These are phyloP conservation scores for Spermophilus dauricus DNA, from an alignment of 2,113 vertebrate species.

Conservation along the genomic window DNA sequence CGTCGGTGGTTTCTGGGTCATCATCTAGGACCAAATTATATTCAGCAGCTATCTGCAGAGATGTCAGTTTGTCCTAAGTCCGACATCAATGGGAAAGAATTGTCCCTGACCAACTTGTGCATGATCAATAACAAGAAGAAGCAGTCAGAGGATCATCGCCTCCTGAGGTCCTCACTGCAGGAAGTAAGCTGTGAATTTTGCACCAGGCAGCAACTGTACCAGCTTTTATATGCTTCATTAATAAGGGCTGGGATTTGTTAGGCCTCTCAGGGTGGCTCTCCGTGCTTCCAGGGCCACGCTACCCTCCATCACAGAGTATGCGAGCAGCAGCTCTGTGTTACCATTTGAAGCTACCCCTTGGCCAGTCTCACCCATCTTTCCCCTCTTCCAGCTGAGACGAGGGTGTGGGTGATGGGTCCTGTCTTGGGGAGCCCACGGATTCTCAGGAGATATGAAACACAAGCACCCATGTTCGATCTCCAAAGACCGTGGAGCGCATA, in stretches of 20 bases:
- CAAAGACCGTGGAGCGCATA: not conserved
- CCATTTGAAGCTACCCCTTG: rapidly evolving
- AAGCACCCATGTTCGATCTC: rapidly evolving
- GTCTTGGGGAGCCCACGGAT: not conserved
- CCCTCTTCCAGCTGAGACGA: not conserved
- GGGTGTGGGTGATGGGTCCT: rapidly evolving
- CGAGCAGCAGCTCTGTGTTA: not conserved
- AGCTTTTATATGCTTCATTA: not conserved
- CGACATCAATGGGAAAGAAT: slow-evolving; percentile 70
- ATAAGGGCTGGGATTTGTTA: not conserved
- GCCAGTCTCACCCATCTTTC: too few species aligned
- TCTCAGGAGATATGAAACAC: not conserved
- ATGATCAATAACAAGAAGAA: not conserved
- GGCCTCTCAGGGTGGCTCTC: rapidly evolving
- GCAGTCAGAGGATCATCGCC: rapidly evolving
- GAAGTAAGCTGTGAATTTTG: not conserved
- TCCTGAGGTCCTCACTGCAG: not conserved
- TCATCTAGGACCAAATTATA: slow-evolving; percentile 69
- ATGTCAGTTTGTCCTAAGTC: slow-evolving; percentile 71
- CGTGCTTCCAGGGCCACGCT: rapidly evolving
- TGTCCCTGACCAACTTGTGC: slow-evolving; percentile 66
- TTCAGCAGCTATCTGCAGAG: slow-evolving; percentile 69
- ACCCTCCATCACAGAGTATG: rapidly evolving
- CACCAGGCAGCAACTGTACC: too few species aligned
- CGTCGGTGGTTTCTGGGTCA: slow-evolving; percentile 46